Percentiles rank a stretch among this genome's conserved stretches.
These are phyloP conservation scores for Cynaeus angustus DNA, from an alignment of 2,888 invertebrate genomes.

Conservation along the genomic window DNA sequence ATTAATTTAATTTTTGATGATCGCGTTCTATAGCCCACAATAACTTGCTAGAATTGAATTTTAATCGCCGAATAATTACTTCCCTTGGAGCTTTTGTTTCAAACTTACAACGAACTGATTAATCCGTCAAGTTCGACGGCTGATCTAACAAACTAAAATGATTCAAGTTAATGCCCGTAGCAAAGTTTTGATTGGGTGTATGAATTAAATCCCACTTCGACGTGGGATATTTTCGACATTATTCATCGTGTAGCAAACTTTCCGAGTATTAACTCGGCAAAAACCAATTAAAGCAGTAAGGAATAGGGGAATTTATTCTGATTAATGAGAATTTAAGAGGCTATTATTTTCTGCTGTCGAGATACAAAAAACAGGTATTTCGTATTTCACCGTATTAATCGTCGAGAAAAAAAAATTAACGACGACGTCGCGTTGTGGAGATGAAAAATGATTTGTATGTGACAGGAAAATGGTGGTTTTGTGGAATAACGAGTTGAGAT, in stretches of 20 bases:
- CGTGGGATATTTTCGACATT: conserved; percentile 35
- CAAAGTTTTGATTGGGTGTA: conserved; percentile 36
- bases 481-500: conserved; percentile 11
- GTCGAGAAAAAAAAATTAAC: conserved; percentile 10
- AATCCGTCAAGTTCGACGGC: conserved; percentile 19
- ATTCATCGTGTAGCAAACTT: conserved; percentile 31
- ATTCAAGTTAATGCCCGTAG: conserved; percentile 18
- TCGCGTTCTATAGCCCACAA: conserved; percentile 1
- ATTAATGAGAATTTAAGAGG: conserved; percentile 41
- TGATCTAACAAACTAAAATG: conserved; percentile 29
- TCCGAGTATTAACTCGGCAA: conserved; percentile 31
- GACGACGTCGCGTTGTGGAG: conserved; percentile 2
- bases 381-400: conserved; percentile 19
- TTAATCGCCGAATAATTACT: conserved; percentile 15
- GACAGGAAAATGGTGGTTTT: conserved; percentile 9
- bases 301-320: conserved; percentile 32
- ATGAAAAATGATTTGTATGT: conserved; percentile 34
- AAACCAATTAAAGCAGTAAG: conserved; percentile 33
- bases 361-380: conserved; percentile 16
- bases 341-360: conserved; percentile 20
- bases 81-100: conserved; percentile 20
- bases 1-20: conserved; percentile 28
- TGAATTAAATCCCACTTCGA: conserved; percentile 17
- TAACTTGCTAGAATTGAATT: conserved; percentile 13
- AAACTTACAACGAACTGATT: conserved; percentile 26